phyloP scores from a whole-genome alignment of 2,113 vertebrate species.

The Carassius auratus region DNA sequence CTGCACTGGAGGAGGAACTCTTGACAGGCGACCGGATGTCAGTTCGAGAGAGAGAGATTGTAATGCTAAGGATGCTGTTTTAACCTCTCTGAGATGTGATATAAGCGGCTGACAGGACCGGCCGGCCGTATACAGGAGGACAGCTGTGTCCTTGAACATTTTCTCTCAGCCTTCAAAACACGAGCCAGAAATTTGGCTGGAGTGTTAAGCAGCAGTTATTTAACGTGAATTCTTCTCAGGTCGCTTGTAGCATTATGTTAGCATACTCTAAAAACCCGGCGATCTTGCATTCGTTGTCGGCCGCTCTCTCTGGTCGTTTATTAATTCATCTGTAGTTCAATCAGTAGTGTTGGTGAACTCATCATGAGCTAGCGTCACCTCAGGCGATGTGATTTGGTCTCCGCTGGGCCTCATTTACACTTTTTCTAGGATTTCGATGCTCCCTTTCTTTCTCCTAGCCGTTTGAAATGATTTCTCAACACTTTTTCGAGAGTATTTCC shows the following conservation, averaged over 20 bases:
- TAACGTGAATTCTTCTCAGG: neutral
- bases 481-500: neutral
- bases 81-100: neutral
- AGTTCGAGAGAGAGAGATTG: neutral
- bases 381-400: neutral
- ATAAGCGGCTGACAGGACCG: neutral
- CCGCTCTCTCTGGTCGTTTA: neutral
- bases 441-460: neutral
- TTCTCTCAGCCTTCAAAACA: neutral
- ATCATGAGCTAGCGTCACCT: neutral
- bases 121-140: neutral
- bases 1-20: conserved; percentile 19
- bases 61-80: conserved; percentile 22
- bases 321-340: neutral
- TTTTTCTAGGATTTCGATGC: neutral
- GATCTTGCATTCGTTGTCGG: neutral
- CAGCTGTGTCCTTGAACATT: conserved; percentile 1
- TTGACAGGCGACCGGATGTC: conserved; percentile 16
- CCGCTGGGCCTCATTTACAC: neutral
- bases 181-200: neutral
- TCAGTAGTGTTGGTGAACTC: conserved; percentile 5
- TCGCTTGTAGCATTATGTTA: neutral
- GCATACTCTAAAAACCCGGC: neutral
- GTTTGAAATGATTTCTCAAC: neutral
- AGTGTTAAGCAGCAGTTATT: neutral